A percentile compares a stretch with the other conserved stretches of the same genome.
Conservation (phyloP, 2,888 invertebrate species). For the Anorthoa munda region DNA sequence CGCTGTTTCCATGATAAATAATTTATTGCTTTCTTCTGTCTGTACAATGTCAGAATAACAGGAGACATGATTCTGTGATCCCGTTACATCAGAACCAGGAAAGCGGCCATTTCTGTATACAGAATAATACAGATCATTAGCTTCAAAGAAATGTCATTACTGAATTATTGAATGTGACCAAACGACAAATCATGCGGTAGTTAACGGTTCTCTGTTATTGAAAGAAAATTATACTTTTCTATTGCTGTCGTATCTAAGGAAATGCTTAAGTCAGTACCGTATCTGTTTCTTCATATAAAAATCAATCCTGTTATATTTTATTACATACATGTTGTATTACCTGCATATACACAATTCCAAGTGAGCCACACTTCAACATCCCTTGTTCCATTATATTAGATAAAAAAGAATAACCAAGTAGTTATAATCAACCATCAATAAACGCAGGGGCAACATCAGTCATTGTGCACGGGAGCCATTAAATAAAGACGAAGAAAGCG, state of each 20-base stretch:
- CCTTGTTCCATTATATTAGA: slow-evolving; percentile 13
- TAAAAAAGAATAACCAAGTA: slow-evolving; percentile 24
- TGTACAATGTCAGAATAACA: slow-evolving; percentile 53
- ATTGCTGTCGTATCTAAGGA: slow-evolving; percentile 9
- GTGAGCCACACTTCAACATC: slow-evolving; percentile 4
- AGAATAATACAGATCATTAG: slow-evolving; percentile 50
- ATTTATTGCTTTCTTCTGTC: slow-evolving; percentile 67
- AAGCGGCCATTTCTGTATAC: slow-evolving; percentile 17
- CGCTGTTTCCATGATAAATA: slow-evolving; percentile 75
- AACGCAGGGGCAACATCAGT: slow-evolving; percentile 43
- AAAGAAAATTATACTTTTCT: slow-evolving; percentile 18
- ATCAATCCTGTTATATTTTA: neutral
- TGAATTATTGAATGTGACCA: slow-evolving; percentile 44
- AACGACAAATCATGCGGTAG: slow-evolving; percentile 31
- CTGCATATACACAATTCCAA: neutral
- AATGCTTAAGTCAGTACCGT: slow-evolving; percentile 15
- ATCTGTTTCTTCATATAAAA: neutral
- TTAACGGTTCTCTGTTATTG: slow-evolving; percentile 22
- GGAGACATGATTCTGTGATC: slow-evolving; percentile 38
- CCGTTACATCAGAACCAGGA: slow-evolving; percentile 25
- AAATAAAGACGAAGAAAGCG: slow-evolving; percentile 54
- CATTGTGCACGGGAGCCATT: slow-evolving; percentile 52
- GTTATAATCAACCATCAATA: slow-evolving; percentile 49
- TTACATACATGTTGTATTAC: neutral
- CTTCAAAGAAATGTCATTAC: slow-evolving; percentile 48